phyloP scores from a whole-genome alignment of 2,113 vertebrate species.

The Phoenicopterus ruber region DNA sequence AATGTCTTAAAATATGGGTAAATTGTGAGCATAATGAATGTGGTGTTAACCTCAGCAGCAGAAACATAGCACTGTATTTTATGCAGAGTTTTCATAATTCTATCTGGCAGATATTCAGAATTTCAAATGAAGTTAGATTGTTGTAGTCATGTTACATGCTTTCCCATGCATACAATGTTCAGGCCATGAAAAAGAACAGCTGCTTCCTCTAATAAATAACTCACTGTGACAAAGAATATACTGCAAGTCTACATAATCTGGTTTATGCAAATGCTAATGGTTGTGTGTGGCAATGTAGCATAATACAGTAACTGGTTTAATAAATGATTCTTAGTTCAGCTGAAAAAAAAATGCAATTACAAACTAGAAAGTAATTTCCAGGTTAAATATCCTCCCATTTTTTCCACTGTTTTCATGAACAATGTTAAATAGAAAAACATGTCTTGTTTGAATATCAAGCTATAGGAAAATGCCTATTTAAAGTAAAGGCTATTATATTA shows the following conservation, averaged over 20 bases:
- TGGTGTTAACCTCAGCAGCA: not conserved
- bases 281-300: not conserved
- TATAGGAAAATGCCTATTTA: not conserved
- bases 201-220: not conserved
- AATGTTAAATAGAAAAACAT: not conserved
- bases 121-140: slow-evolving; percentile 25
- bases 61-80: not conserved
- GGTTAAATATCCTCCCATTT: not conserved
- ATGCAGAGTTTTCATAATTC: slow-evolving; percentile 20
- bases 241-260: not conserved
- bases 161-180: not conserved
- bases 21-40: not conserved
- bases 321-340: slow-evolving; percentile 17
- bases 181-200: not conserved
- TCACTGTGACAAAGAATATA: slow-evolving; percentile 22
- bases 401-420: not conserved
- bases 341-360: slow-evolving; percentile 17
- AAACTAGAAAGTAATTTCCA: slow-evolving; percentile 14
- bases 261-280: slow-evolving; percentile 3
- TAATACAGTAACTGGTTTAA: slow-evolving; percentile 23
- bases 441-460: not conserved
- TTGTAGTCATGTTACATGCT: slow-evolving; percentile 11
- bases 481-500: not conserved
- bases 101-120: slow-evolving; percentile 35
- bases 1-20: not conserved